Base-by-base conservation (phyloP, 2,113 vertebrate genomes). In the Calidris pugnax region DNA sequence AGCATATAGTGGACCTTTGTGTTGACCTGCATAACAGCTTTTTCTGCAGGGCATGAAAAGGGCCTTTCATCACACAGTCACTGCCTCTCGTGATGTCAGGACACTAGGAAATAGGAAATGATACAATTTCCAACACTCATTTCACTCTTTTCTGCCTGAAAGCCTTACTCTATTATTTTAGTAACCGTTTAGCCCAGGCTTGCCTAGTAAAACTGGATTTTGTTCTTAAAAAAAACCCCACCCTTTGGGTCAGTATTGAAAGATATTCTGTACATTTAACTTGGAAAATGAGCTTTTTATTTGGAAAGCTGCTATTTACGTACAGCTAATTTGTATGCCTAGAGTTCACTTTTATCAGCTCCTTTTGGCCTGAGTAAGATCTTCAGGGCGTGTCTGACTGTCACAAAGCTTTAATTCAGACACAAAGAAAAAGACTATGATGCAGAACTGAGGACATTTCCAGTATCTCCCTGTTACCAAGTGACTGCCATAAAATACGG, bases 1-100 rank as follows among this genome's bases (percentile, higher is more conserved):
- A 68, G 80, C 72, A 85, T 48, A 97, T 6, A 97, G 69, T 89
- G 85, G 68, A 23, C 43, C 89, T 96, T 92, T 97, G 88, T 96
- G 74, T 30, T 79, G 63, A 89, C 83, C 75, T 96, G 83, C 41
- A 89, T 30, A 89, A 90, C 81, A 91, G 68, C 75, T 85, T 95
- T 95, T 79, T 87, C 90, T 56, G 43, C 4, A 10, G 75, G 86
- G 35, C 78, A 75, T 95, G 83, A 94, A 96, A 97, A 94, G 81
- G 47, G 59, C 75, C 83, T 96, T 96, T 97, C 84, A 95, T 28
- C 60, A 69, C 60, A 30, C 26, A 63, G 66, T 30, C 56, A 41
- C 73, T 93, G 91, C 69, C 66, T 76, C 43, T 85, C 8, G 5
- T 19, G 3, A 26, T 18, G 62, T 66, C 73, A 77, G 74, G 83